Evolutionary conservation across 23 tunicate species (phyloP).

Genomic region (Trididemnum nubilum): DNA sequence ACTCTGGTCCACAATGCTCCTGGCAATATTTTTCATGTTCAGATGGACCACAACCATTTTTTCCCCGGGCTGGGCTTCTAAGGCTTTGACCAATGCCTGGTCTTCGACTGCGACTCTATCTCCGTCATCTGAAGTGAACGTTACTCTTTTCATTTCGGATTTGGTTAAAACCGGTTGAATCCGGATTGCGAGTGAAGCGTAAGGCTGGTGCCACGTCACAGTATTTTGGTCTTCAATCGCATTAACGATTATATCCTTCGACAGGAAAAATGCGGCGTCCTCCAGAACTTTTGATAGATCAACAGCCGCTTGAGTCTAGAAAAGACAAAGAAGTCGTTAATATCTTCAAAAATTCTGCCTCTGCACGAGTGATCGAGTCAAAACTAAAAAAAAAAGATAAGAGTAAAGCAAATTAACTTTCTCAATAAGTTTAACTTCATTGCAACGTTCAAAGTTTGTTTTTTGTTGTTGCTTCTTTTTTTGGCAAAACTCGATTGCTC

Average conservation of each 20-base stretch:
- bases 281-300: constrained; percentile 47
- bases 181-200: constrained; percentile 63
- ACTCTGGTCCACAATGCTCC: constrained; percentile 44
- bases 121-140: constrained; percentile 24
- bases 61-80: constrained; percentile 3
- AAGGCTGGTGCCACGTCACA: constrained; percentile 40
- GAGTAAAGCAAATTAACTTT: no score
- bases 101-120: constrained; percentile 24
- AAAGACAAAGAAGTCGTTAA: no score
- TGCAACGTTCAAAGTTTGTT: no score
- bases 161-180: constrained; percentile 33
- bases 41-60: constrained; percentile 58
- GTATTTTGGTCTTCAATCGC: background rate
- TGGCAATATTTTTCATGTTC: constrained; percentile 51
- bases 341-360: no score
- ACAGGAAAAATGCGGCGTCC: constrained; percentile 66
- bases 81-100: constrained; percentile 37
- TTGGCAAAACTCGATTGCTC: no score
- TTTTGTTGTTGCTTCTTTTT: no score
- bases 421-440: no score
- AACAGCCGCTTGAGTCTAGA: constrained; percentile 47
- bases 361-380: no score
- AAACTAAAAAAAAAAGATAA: no score
- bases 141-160: background rate
- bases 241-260: constrained; percentile 46